Evolutionary conservation across 2,888 invertebrate genomes (phyloP).

Genomic region (Apocheima hispidaria): DNA sequence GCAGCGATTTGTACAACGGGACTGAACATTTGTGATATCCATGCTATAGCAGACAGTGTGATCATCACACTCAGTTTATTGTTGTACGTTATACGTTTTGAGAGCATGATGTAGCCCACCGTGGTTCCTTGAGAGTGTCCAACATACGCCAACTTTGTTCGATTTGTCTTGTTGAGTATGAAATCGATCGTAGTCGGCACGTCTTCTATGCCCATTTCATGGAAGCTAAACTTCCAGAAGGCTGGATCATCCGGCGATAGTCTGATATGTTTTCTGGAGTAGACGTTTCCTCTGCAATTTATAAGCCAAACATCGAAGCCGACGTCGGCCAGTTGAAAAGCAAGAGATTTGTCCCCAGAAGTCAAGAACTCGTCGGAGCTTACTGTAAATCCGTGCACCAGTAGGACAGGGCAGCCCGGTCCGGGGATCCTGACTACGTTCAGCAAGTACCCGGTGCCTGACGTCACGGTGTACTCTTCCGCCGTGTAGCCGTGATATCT

Average conservation of each 20-base stretch:
- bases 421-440: slow-evolving; percentile 1
- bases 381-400: slow-evolving; percentile 12
- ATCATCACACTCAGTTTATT: slow-evolving; percentile 8
- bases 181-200: slow-evolving; percentile 85
- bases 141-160: slow-evolving; percentile 1
- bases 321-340: slow-evolving; percentile 2
- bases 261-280: slow-evolving; percentile 9
- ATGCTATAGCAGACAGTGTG: slow-evolving; percentile 9
- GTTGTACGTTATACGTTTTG: slow-evolving; percentile 6
- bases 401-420: slow-evolving; percentile 3
- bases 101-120: slow-evolving; percentile 2
- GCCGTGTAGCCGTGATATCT: slow-evolving; percentile 83
- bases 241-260: slow-evolving; percentile 31
- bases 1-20: neutral
- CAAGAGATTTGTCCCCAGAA: slow-evolving; percentile 3
- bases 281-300: slow-evolving; percentile 13
- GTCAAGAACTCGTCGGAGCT: neutral
- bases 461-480: slow-evolving; percentile 87
- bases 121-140: slow-evolving; percentile 22
- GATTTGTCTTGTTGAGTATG: neutral
- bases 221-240: slow-evolving; percentile 85
- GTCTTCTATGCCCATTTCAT: slow-evolving; percentile 89
- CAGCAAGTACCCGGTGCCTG: slow-evolving; percentile 89
- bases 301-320: slow-evolving; percentile 23
- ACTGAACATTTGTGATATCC: slow-evolving; percentile 4